These are phyloP conservation scores for Bombyx huttoni DNA, from an alignment of 2,888 invertebrate species.

Conservation along the genomic window DNA sequence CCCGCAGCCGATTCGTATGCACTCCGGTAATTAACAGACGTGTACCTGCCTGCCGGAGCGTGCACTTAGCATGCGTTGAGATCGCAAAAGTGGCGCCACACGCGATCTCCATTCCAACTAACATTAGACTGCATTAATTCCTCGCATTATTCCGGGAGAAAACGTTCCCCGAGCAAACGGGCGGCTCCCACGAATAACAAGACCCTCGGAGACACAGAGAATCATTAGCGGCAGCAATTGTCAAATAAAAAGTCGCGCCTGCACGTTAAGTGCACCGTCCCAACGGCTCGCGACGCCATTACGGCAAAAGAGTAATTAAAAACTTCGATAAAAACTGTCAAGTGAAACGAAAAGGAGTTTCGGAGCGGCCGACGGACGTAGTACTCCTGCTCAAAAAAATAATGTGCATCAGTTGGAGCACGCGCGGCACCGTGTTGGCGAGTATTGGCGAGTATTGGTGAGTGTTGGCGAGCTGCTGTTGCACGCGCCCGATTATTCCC, in stretches of 20 bases:
- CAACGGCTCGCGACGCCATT: constrained; percentile 55
- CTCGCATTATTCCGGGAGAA: constrained; percentile 9
- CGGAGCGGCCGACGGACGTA: neutral
- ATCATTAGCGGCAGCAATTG: constrained; percentile 23
- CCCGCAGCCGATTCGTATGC: neutral
- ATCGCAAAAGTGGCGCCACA: constrained; percentile 5
- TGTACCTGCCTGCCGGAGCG: constrained; percentile 2
- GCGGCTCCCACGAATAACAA: constrained; percentile 12
- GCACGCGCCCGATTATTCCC: constrained; percentile 60
- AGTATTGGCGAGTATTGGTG: no score
- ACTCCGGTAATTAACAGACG: neutral
- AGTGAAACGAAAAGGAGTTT: constrained; percentile 12
- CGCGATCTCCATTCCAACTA: constrained; percentile 11
- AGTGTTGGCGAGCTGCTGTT: constrained; percentile 51
- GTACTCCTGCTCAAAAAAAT: constrained; percentile 19
- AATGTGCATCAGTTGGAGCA: constrained; percentile 46
- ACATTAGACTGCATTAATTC: constrained; percentile 14
- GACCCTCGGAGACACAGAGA: constrained; percentile 7
- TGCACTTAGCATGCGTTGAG: constrained; percentile 9
- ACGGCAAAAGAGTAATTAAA: constrained; percentile 60
- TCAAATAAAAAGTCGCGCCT: constrained; percentile 55
- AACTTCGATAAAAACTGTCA: constrained; percentile 48
- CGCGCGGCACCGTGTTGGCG: constrained; percentile 45
- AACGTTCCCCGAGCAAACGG: constrained; percentile 5
- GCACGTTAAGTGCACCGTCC: constrained; percentile 47